Evolutionary conservation across 2,113 vertebrate genomes (phyloP), one percentile per base, ranked within the genome.

Genomic region (Nyctibius bracteatus): DNA sequence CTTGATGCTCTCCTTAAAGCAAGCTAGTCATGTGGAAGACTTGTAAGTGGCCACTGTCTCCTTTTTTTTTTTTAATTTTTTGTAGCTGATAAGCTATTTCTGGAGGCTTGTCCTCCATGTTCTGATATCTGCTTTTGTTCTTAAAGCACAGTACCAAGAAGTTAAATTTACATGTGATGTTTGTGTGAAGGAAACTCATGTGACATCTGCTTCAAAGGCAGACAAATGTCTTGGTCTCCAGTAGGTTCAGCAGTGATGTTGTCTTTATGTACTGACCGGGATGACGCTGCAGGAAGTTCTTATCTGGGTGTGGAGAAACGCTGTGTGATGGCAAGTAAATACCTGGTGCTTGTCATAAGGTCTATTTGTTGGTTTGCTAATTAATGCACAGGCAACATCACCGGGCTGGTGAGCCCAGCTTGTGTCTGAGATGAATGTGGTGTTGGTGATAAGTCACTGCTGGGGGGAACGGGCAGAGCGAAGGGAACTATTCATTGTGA

Each of bases 121-220:
- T 95, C 96, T 75, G 92, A 97, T 94, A 96, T 62, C 94, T 96
- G 94, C 96, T 94, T 96, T 96, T 96, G 94, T 96, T 97, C 96
- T 96, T 94, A 96, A 97, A 97, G 96, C 96, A 97, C 95, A 96
- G 96, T 96, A 96, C 95, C 94, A 95, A 97, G 96, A 96, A 93
- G 95, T 97, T 93, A 81, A 94, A 95, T 82, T 95, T 96, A 85
- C 81, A 10, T 97, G 96, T 96, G 94, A 91, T 96, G 93, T 96
- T 96, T 93, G 90, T 96, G 96, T 96, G 94, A 81, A 94, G 92
- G 95, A 97, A 96, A 91, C 90, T 93, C 87, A 81, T 95, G 95
- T 96, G 93, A 96, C 93, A 94, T 95, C 96, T 96, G 96, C 94
- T 94, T 84, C 58, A 31, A 79, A 80, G 93, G 93, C 94, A 94